These are phyloP conservation scores for Leucoraja erinaceus DNA, from an alignment of 2,113 vertebrate genomes.

Conservation along the genomic window DNA sequence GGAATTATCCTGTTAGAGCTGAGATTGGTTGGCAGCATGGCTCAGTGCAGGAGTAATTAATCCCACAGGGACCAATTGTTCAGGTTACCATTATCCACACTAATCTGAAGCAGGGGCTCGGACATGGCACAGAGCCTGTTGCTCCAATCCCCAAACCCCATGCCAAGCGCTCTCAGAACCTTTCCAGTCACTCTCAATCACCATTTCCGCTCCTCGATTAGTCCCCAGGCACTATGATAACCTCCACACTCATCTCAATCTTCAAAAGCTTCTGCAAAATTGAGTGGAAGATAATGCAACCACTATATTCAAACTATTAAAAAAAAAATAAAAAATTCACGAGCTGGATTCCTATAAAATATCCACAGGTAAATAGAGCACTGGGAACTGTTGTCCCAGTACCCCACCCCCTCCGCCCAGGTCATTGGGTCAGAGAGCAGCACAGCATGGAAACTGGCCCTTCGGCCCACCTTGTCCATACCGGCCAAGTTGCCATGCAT, in stretches of 20 bases:
- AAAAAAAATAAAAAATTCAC: background rate
- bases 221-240: slow-evolving; percentile 46
- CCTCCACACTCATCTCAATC: slow-evolving; percentile 44
- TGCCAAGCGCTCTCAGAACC: slow-evolving; percentile 46
- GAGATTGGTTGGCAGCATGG: slow-evolving; percentile 66
- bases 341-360: background rate
- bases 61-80: slow-evolving; percentile 76
- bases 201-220: slow-evolving; percentile 44
- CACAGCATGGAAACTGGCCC: too few species aligned
- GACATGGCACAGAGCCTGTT: slow-evolving; percentile 52
- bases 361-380: too few species aligned
- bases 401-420: too few species aligned
- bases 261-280: slow-evolving; percentile 39
- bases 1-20: slow-evolving; percentile 52
- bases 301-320: background rate
- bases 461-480: too few species aligned
- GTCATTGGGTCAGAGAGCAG: too few species aligned
- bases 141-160: slow-evolving; percentile 49
- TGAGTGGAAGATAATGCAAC: background rate
- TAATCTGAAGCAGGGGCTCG: slow-evolving; percentile 56
- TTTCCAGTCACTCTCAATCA: slow-evolving; percentile 41
- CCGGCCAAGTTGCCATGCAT: too few species aligned
- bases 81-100: slow-evolving; percentile 59
- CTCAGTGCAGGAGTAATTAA: slow-evolving; percentile 78
- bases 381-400: too few species aligned